Percentiles rank a stretch among this genome's conserved stretches.
Conservation (phyloP, 2,113 vertebrate genomes). For the Ciconia stormi region DNA sequence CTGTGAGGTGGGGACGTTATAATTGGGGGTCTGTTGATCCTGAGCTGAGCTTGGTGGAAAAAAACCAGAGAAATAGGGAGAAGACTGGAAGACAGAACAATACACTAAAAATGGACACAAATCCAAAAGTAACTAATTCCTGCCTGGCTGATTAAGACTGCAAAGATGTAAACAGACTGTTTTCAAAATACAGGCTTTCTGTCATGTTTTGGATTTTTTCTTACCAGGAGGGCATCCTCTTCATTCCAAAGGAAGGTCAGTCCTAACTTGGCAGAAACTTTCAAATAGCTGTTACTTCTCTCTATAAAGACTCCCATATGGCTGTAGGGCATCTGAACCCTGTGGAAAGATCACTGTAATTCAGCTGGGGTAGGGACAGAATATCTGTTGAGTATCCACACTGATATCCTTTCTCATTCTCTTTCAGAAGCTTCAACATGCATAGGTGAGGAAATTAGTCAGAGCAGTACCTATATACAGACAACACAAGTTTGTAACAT, state of each 20-base stretch:
- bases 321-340: conserved; percentile 79
- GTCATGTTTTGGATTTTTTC: not conserved
- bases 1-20: not conserved
- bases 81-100: not conserved
- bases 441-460: not conserved
- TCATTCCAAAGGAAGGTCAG: conserved; percentile 82
- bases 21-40: not conserved
- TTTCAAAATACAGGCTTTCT: not conserved
- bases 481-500: not conserved
- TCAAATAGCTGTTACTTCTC: conserved; percentile 67
- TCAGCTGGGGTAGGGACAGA: not conserved
- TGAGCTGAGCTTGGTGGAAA: not conserved
- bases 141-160: not conserved
- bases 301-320: conserved; percentile 79
- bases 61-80: not conserved
- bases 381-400: not conserved
- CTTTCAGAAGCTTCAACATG: not conserved
- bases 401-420: not conserved
- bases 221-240: conserved; percentile 81
- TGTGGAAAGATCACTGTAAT: conserved; percentile 19
- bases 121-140: not conserved
- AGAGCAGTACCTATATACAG: not conserved
- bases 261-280: conserved; percentile 80
- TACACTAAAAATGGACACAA: not conserved
- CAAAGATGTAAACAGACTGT: not conserved